A percentile compares a stretch with the other conserved stretches of the same genome.
Evolutionary conservation across 2,113 vertebrate genomes (phyloP).

Genomic region (Gadus chalcogrammus): DNA sequence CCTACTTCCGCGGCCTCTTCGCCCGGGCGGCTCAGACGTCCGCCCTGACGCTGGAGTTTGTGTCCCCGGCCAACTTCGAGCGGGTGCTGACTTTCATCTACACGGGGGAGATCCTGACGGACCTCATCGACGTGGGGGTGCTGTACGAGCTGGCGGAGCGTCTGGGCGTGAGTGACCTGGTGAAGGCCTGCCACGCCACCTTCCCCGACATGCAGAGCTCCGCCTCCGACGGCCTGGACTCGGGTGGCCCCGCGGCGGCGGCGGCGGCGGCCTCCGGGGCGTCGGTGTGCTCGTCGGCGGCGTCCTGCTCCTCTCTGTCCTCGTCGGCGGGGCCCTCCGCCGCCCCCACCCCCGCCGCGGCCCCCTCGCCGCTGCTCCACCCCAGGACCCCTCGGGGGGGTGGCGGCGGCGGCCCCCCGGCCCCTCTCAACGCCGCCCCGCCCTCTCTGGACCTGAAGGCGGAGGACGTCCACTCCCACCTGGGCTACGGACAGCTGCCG

Average conservation of each 20-base stretch:
- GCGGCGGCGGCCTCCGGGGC: conserved; percentile 24
- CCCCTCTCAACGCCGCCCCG: not conserved
- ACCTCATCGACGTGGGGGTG: conserved; percentile 91
- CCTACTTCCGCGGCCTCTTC: conserved; percentile 91
- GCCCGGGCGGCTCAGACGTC: conserved; percentile 61
- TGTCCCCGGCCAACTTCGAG: conserved; percentile 90
- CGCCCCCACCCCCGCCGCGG: conserved; percentile 46
- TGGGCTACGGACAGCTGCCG: conserved; percentile 53
- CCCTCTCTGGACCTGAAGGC: conserved; percentile 72
- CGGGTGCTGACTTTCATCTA: conserved; percentile 95
- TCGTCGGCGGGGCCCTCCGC: conserved; percentile 46
- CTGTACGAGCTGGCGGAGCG: conserved; percentile 92
- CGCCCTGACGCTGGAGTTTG: conserved; percentile 88
- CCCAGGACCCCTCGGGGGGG: conserved; percentile 13
- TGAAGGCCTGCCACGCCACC: conserved; percentile 86
- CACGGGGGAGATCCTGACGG: conserved; percentile 89
- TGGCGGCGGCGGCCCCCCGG: not conserved
- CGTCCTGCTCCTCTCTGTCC: conserved; percentile 63
- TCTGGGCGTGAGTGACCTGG: conserved; percentile 85
- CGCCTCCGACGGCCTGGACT: conserved; percentile 33
- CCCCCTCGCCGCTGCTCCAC: conserved; percentile 60
- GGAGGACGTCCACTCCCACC: conserved; percentile 72
- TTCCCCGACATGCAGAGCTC: conserved; percentile 90
- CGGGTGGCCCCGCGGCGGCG: conserved; percentile 31
- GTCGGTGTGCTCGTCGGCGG: conserved; percentile 44